These are phyloP conservation scores for Bombus huntii DNA, from an alignment of 1,140 invertebrate genomes.

Conservation along the genomic window DNA sequence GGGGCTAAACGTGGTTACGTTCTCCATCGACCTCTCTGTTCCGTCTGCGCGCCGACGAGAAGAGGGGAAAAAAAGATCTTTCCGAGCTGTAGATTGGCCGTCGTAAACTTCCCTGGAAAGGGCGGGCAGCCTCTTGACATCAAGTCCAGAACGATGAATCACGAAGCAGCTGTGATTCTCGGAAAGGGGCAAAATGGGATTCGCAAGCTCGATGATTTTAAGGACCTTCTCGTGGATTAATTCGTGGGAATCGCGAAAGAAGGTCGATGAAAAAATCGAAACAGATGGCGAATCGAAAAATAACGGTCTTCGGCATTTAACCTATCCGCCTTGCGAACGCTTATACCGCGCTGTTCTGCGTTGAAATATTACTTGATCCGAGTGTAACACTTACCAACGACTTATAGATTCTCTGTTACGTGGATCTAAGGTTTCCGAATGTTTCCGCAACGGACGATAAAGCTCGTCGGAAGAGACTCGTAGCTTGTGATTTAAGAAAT, in stretches of 20 bases:
- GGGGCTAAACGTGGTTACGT: conserved; percentile 46
- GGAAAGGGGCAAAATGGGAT: not conserved
- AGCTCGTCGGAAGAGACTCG: no score
- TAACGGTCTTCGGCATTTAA: not conserved
- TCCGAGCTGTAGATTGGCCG: conserved; percentile 27
- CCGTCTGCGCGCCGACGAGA: not conserved
- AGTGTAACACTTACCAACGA: not conserved
- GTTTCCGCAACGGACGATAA: not conserved
- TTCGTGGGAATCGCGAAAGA: not conserved
- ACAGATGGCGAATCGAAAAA: not conserved
- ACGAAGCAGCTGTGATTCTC: conserved; percentile 13
- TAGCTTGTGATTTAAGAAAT: no score
- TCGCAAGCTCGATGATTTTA: not conserved
- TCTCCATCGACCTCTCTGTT: conserved; percentile 21
- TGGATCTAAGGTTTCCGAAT: not conserved
- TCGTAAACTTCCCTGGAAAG: conserved; percentile 38
- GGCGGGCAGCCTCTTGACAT: conserved; percentile 15
- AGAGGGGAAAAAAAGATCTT: not conserved
- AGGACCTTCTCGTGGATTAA: not conserved
- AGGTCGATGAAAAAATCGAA: not conserved
- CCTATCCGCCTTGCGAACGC: not conserved
- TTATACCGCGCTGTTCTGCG: not conserved
- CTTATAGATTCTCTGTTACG: not conserved
- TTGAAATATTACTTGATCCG: no score
- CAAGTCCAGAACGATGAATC: conserved; percentile 30